Conservation (phyloP, 2,797 vertebrate genomes). For the Crypturellus tataupa region DNA sequence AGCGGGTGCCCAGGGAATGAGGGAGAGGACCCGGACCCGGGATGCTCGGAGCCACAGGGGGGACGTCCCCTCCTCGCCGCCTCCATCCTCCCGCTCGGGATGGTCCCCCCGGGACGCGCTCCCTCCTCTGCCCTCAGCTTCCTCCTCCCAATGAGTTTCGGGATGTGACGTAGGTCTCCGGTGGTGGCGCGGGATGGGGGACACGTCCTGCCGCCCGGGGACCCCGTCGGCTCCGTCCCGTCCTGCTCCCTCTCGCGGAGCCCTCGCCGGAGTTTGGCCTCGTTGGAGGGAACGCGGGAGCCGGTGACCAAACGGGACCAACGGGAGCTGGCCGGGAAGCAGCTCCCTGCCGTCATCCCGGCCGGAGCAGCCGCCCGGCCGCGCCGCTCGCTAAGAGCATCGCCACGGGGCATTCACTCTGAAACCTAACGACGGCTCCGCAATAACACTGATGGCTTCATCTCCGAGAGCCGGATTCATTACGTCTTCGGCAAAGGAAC, state of each 20-base stretch:
- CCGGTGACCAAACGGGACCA: background rate
- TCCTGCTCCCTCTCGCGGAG: fast-evolving
- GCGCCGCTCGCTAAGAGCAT: background rate
- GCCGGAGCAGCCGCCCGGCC: background rate
- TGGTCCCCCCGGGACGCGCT: background rate
- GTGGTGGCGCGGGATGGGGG: too few relatives aligned
- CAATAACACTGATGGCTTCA: background rate
- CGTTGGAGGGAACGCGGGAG: background rate
- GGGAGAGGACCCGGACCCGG: too few relatives aligned
- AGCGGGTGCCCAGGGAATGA: background rate
- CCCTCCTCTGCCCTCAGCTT: fast-evolving
- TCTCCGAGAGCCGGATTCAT: background rate
- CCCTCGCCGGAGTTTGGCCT: fast-evolving
- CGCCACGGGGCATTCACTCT: background rate
- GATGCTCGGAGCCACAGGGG: too few relatives aligned
- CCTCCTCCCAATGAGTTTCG: background rate
- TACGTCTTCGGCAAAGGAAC: background rate
- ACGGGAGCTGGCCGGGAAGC: fast-evolving
- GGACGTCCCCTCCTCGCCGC: too few relatives aligned
- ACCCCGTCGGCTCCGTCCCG: too few relatives aligned
- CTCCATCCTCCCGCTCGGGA: too few relatives aligned
- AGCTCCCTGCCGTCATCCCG: fast-evolving
- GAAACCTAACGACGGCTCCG: background rate
- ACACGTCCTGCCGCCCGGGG: too few relatives aligned
- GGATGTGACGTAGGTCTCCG: background rate